Conservation (phyloP, 2,888 invertebrate genomes). For the Blera fallax region DNA sequence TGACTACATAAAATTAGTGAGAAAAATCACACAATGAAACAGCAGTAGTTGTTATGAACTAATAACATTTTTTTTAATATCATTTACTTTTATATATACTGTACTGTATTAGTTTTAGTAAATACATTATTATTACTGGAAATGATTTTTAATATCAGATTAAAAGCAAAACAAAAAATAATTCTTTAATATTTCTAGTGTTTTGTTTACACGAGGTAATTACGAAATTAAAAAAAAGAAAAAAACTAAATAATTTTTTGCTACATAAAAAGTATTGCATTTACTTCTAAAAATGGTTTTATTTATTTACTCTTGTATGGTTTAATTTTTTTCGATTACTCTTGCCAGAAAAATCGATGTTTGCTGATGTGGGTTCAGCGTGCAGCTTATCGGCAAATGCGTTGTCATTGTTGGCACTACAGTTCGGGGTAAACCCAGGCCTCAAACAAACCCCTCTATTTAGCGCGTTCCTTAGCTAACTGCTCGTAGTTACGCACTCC, state of each 20-base stretch:
- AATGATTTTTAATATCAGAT: constrained; percentile 71
- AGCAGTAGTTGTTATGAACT: constrained; percentile 70
- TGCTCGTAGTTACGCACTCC: too few species aligned
- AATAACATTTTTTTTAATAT: constrained; percentile 72
- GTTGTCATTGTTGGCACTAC: too few species aligned
- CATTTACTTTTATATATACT: constrained; percentile 71
- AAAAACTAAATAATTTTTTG: constrained; percentile 57
- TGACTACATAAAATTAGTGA: constrained; percentile 65
- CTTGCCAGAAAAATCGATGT: too few species aligned
- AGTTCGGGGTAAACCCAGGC: too few species aligned
- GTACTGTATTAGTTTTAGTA: constrained; percentile 72
- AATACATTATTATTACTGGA: constrained; percentile 71
- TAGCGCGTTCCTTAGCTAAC: too few species aligned
- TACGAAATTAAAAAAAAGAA: constrained; percentile 58
- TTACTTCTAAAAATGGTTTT: constrained; percentile 57
- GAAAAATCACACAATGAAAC: constrained; percentile 57
- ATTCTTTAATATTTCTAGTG: constrained; percentile 62
- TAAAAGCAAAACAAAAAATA: constrained; percentile 58
- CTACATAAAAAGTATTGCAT: constrained; percentile 72
- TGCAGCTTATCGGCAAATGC: too few species aligned
- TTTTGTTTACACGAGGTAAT: constrained; percentile 67
- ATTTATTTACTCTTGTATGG: constrained; percentile 10
- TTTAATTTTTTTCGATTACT: not conserved
- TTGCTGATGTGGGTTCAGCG: too few species aligned
- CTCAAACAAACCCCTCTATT: too few species aligned